Evolutionary conservation across 2,113 vertebrate species (phyloP).

Genomic region (Mus spicilegus): DNA sequence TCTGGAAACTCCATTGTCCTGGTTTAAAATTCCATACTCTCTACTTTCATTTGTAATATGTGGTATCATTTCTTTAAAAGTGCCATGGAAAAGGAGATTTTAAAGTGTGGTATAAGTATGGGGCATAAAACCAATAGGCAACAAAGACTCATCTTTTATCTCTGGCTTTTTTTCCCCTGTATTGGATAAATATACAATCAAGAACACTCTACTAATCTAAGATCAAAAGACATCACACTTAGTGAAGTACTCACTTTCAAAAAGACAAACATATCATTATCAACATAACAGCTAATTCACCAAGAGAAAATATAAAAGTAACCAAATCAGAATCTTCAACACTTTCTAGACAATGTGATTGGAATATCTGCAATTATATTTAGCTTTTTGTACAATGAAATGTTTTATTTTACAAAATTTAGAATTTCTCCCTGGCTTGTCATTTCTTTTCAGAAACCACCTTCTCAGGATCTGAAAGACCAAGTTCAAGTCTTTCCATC

Average conservation of each 20-base stretch:
- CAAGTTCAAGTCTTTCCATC: not conserved
- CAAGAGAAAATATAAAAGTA: constrained; percentile 15
- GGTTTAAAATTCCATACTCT: not conserved
- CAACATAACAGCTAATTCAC: not conserved
- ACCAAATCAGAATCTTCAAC: not conserved
- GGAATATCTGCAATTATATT: not conserved
- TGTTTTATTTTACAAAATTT: not conserved
- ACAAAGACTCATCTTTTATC: not conserved
- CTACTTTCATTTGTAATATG: not conserved
- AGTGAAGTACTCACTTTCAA: not conserved
- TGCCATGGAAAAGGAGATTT: not conserved
- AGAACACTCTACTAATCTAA: not conserved
- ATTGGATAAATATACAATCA: not conserved
- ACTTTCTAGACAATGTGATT: not conserved
- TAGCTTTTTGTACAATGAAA: not conserved
- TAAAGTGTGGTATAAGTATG: not conserved
- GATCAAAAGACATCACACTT: not conserved
- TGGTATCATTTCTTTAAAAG: not conserved
- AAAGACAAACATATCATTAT: too few relatives aligned
- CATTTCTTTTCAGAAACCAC: not conserved
- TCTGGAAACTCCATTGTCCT: not conserved
- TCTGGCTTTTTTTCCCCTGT: not conserved
- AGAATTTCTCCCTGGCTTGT: not conserved
- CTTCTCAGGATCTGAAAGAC: not conserved
- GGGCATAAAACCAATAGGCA: not conserved